Percentiles rank a stretch among this genome's conserved stretches.
phyloP scores from a whole-genome alignment of 2,888 invertebrate genomes.

The Venusia cambrica region DNA sequence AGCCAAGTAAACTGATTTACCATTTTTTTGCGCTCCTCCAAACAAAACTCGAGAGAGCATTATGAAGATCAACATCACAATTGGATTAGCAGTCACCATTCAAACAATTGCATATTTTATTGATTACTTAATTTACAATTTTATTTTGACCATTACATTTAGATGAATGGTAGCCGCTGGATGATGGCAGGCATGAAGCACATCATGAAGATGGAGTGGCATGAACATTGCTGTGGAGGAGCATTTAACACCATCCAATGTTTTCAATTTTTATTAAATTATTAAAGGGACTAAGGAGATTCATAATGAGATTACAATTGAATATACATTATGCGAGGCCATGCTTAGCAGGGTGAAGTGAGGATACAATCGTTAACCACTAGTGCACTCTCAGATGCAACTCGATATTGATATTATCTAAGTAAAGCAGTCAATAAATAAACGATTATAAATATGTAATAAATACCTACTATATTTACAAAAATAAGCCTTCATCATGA shows the following conservation, averaged over 20 bases:
- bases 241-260: conserved; percentile 74
- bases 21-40: conserved; percentile 66
- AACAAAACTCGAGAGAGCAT: conserved; percentile 31
- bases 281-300: conserved; percentile 62
- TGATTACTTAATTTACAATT: conserved; percentile 25
- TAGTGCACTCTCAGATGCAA: conserved; percentile 62
- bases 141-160: conserved; percentile 23
- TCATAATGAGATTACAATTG: conserved; percentile 75
- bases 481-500: conserved; percentile 66
- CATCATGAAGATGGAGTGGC: conserved; percentile 22
- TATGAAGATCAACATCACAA: conserved; percentile 16
- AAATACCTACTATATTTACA: conserved; percentile 82
- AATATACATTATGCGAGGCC: conserved; percentile 70
- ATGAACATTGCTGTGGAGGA: conserved; percentile 44
- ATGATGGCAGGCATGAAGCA: conserved; percentile 10
- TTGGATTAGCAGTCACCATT: conserved; percentile 17
- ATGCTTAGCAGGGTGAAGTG: conserved; percentile 75
- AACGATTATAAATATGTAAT: conserved; percentile 82
- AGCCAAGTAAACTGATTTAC: conserved; percentile 56
- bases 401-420: conserved; percentile 65
- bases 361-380: conserved; percentile 71
- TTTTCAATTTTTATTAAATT: conserved; percentile 69
- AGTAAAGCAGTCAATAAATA: conserved; percentile 82
- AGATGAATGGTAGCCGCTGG: conserved; percentile 19
- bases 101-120: conserved; percentile 23